Percentiles rank a stretch among this genome's conserved stretches.
phyloP scores from a whole-genome alignment of 37 sponge, comb jelly and placozoan species.

The Halichondria panicea region DNA sequence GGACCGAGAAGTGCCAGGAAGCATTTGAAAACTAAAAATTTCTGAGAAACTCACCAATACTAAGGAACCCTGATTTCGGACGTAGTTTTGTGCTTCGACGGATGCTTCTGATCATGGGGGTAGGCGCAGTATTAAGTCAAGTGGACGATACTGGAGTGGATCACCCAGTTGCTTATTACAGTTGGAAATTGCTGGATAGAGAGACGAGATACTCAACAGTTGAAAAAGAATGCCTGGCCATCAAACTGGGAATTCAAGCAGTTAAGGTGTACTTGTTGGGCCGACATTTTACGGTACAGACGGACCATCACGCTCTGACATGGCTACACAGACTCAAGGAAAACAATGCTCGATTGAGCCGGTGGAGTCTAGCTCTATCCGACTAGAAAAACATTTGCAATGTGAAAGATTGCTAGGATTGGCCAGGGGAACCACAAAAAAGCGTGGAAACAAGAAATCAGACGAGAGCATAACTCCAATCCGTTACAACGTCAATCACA shows the following conservation, averaged over 20 bases:
- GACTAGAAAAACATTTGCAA: no score
- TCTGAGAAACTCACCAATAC: slow-evolving; percentile 8
- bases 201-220: slow-evolving; percentile 18
- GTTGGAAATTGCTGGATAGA: slow-evolving; percentile 14
- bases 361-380: slow-evolving; percentile 23
- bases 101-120: slow-evolving; percentile 28
- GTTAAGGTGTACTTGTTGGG: slow-evolving; percentile 23
- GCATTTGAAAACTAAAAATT: slow-evolving; percentile 1
- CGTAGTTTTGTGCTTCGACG: slow-evolving; percentile 13
- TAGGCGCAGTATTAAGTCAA: slow-evolving; percentile 47
- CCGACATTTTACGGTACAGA: no score
- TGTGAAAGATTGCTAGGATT: no score
- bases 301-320: background rate
- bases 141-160: slow-evolving; percentile 19
- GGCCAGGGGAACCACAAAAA: no score
- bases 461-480: no score
- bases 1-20: slow-evolving; percentile 7
- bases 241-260: background rate
- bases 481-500: no score
- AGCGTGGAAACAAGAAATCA: no score
- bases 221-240: no score
- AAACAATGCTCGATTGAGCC: slow-evolving; percentile 1
- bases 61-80: slow-evolving; percentile 5
- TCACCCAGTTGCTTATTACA: slow-evolving; percentile 34
- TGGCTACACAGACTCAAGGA: slow-evolving; percentile 14